Conservation (phyloP, 2,797 vertebrate species). For the Gallinago nigripennis region DNA sequence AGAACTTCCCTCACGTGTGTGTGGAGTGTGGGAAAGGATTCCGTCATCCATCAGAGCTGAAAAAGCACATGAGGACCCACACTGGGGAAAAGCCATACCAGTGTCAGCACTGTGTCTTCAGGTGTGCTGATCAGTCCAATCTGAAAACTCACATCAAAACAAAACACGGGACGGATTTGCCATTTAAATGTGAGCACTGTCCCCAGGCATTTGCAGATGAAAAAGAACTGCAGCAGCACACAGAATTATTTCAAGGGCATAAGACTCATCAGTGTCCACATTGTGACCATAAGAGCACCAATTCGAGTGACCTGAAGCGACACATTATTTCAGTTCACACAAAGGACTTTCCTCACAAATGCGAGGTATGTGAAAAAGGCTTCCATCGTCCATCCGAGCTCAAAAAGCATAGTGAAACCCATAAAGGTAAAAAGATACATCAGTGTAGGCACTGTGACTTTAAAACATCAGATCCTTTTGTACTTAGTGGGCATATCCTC, state of each 20-base stretch:
- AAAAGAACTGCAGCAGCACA: slow-evolving; percentile 90
- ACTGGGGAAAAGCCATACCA: slow-evolving; percentile 98
- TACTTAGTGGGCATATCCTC: slow-evolving; percentile 95
- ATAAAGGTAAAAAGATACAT: slow-evolving; percentile 95
- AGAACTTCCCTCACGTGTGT: slow-evolving; percentile 89
- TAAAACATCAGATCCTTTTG: slow-evolving; percentile 95
- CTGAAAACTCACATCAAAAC: slow-evolving; percentile 90
- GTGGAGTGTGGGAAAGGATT: slow-evolving; percentile 91
- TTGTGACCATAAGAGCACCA: slow-evolving; percentile 91
- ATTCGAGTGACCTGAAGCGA: slow-evolving; percentile 89
- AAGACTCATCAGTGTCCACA: slow-evolving; percentile 89
- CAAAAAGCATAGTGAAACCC: slow-evolving; percentile 88
- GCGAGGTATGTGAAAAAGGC: slow-evolving; percentile 88
- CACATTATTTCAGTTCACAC: slow-evolving; percentile 91
- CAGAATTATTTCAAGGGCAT: slow-evolving; percentile 92
- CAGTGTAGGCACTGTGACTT: slow-evolving; percentile 98
- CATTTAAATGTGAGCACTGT: slow-evolving; percentile 88
- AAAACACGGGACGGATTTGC: slow-evolving; percentile 86
- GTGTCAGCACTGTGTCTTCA: slow-evolving; percentile 89
- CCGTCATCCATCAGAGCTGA: slow-evolving; percentile 89
- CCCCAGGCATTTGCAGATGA: slow-evolving; percentile 87
- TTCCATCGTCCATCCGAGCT: slow-evolving; percentile 90
- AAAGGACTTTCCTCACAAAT: slow-evolving; percentile 91
- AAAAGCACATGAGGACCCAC: slow-evolving; percentile 93
- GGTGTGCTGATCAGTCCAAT: slow-evolving; percentile 89